A percentile compares a stretch with the other conserved stretches of the same genome.
Conservation (phyloP, 2,888 invertebrate species). For the Tuberolachnus salignus region DNA sequence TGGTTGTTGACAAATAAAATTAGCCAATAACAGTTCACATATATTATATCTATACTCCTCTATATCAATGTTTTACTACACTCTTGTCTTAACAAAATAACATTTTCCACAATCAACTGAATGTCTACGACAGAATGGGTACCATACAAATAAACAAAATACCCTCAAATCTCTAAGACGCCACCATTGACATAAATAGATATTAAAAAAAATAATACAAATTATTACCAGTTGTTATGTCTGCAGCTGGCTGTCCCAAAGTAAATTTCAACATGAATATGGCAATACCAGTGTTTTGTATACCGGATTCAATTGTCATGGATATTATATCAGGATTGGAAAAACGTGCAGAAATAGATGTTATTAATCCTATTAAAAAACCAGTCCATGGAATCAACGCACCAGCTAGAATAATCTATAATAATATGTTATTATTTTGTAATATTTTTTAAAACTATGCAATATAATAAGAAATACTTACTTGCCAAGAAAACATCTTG, state of each 20-base stretch:
- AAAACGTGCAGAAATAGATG: conserved; percentile 70
- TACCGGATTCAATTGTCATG: conserved; percentile 89
- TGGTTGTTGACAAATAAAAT: too few species aligned
- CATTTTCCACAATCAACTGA: too few species aligned
- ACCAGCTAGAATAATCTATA: conserved; percentile 79
- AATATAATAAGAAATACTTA: conserved; percentile 63
- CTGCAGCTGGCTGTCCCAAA: conserved; percentile 82
- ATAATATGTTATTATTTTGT: conserved; percentile 59
- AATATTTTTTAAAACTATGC: not conserved
- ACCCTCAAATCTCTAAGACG: too few species aligned
- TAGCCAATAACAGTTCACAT: too few species aligned
- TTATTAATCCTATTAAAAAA: conserved; percentile 72
- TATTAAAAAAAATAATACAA: not conserved
- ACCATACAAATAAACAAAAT: too few species aligned
- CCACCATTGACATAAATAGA: too few species aligned
- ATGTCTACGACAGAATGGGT: too few species aligned
- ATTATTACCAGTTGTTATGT: conserved; percentile 78
- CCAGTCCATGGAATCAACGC: conserved; percentile 83
- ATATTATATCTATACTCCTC: too few species aligned
- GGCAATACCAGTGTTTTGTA: conserved; percentile 91
- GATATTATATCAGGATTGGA: conserved; percentile 76
- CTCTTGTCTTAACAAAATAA: too few species aligned
- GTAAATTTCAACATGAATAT: conserved; percentile 85
- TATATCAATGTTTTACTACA: too few species aligned
- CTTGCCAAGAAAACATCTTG: conserved; percentile 84